These are phyloP conservation scores for Chroicocephalus ridibundus DNA, from an alignment of 2,113 vertebrate genomes.

Conservation along the genomic window DNA sequence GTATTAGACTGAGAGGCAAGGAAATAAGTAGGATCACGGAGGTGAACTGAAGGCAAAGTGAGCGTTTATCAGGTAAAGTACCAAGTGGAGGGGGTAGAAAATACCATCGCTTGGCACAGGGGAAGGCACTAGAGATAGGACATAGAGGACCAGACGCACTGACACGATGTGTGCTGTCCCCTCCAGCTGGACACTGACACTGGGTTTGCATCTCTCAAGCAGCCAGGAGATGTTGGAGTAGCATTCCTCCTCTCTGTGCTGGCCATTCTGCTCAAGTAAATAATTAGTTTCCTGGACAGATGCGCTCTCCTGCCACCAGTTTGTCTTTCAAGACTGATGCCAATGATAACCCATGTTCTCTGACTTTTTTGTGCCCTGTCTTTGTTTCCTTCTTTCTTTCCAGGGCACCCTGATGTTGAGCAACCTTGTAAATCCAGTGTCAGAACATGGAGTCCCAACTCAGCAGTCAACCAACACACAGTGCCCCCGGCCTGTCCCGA, in stretches of 20 bases:
- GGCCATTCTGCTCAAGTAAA: not conserved
- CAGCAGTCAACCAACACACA: constrained; percentile 82
- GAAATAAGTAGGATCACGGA: not conserved
- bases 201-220: not conserved
- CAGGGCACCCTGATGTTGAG: constrained; percentile 97
- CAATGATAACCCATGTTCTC: not conserved
- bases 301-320: not conserved
- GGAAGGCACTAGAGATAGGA: not conserved
- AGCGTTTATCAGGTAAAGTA: not conserved
- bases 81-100: constrained; percentile 6
- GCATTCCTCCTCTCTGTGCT: not conserved
- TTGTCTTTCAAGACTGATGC: not conserved
- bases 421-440: constrained; percentile 95
- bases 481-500: constrained; percentile 83
- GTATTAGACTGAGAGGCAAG: not conserved
- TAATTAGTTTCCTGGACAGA: not conserved
- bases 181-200: not conserved
- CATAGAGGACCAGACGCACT: not conserved
- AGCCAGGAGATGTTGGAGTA: not conserved
- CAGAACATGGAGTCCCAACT: constrained; percentile 94
- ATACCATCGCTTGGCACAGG: not conserved
- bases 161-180: not conserved
- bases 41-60: not conserved
- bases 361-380: not conserved
- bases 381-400: not conserved